phyloP scores from a whole-genome alignment of 2,113 vertebrate species.

The Tragelaphus scriptus region DNA sequence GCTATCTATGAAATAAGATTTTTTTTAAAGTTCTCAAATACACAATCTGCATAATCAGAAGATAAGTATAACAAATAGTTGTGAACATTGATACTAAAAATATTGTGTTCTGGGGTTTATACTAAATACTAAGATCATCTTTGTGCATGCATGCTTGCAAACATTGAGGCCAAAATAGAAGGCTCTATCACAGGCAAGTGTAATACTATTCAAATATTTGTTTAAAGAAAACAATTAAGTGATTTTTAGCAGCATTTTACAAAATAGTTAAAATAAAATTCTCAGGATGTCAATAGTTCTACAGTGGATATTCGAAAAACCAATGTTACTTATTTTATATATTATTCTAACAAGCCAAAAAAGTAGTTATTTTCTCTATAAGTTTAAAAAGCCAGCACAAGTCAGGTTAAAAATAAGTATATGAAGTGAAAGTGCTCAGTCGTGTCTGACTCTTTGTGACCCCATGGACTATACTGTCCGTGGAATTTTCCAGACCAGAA shows the following conservation, averaged over 20 bases:
- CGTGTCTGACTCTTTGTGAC: rapidly evolving
- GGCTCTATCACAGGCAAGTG: not conserved
- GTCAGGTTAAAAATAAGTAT: not conserved
- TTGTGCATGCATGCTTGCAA: not conserved
- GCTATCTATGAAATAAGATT: not conserved
- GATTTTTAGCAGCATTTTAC: not conserved
- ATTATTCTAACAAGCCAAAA: not conserved
- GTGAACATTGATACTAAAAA: not conserved
- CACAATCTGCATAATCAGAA: not conserved
- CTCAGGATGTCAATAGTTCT: not conserved
- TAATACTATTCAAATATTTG: not conserved
- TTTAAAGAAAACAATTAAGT: not conserved
- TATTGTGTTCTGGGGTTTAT: not conserved
- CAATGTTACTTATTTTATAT: not conserved
- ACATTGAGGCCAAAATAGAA: not conserved
- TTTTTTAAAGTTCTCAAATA: not conserved
- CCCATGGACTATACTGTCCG: not conserved
- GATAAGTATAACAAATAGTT: not conserved
- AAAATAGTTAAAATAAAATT: not conserved
- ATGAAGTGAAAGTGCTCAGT: not conserved
- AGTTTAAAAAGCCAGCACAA: not conserved
- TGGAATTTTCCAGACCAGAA: not conserved
- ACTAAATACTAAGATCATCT: not conserved
- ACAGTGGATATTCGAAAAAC: not conserved
- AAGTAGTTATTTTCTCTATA: not conserved